Evolutionary conservation across 2,888 invertebrate genomes (phyloP).

Genomic region (Leucophenga montana): DNA sequence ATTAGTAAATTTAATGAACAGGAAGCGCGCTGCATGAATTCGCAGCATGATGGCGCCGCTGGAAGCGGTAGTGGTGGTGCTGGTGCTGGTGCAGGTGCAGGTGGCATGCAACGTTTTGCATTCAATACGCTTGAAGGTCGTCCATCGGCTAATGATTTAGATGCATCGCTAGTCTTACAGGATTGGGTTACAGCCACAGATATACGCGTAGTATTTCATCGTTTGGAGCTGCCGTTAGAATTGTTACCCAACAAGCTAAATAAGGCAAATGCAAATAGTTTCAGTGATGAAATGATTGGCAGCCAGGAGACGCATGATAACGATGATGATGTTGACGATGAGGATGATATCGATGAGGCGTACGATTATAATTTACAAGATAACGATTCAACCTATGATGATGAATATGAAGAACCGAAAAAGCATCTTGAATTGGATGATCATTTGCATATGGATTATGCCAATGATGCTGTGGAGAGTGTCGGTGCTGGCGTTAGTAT

Average conservation of each 20-base stretch:
- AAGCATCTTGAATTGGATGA: constrained; percentile 67
- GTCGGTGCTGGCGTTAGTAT: not conserved
- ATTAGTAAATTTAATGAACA: constrained; percentile 98
- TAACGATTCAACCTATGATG: constrained; percentile 63
- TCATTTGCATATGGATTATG: constrained; percentile 62
- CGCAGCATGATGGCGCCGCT: constrained; percentile 78
- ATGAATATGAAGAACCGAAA: constrained; percentile 67
- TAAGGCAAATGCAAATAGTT: constrained; percentile 64
- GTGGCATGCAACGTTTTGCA: constrained; percentile 87
- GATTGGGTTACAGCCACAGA: constrained; percentile 99
- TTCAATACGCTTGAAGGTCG: constrained; percentile 98
- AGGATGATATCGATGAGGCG: constrained; percentile 53
- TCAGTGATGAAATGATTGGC: constrained; percentile 71
- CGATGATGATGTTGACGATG: constrained; percentile 46
- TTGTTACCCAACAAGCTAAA: constrained; percentile 56
- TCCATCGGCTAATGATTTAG: constrained; percentile 95
- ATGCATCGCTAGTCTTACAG: constrained; percentile 96
- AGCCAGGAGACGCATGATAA: constrained; percentile 53
- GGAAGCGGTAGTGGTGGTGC: constrained; percentile 11
- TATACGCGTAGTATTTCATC: constrained; percentile 93
- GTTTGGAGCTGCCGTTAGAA: constrained; percentile 83
- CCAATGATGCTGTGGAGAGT: constrained; percentile 59
- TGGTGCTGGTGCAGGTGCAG: constrained; percentile 54
- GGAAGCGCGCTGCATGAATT: constrained; percentile 96
- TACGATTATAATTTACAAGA: constrained; percentile 65